Evolutionary conservation across 2,113 vertebrate genomes (phyloP).

Genomic region (Podilymbus podiceps): DNA sequence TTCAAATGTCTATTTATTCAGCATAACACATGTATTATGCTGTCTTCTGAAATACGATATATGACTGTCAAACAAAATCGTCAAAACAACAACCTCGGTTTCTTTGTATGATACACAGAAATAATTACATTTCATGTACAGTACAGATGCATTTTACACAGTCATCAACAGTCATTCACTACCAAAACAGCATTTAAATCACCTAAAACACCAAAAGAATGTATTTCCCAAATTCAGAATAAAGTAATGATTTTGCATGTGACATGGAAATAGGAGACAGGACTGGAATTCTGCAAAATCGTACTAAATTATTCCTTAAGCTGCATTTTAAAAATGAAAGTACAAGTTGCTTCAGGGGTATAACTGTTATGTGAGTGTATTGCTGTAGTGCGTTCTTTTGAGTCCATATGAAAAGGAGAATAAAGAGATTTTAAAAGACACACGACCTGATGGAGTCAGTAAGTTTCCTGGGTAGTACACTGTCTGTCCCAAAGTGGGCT

Average conservation of each 20-base stretch:
- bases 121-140: conserved; percentile 88
- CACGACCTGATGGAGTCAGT: neutral
- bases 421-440: conserved; percentile 7
- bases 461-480: neutral
- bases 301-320: conserved; percentile 59
- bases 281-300: conserved; percentile 56
- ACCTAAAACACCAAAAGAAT: conserved; percentile 78
- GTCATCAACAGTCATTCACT: conserved; percentile 79
- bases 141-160: conserved; percentile 88
- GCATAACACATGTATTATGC: conserved; percentile 78
- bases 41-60: conserved; percentile 79
- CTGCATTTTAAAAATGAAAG: conserved; percentile 52
- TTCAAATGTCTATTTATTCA: conserved; percentile 80
- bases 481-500: neutral
- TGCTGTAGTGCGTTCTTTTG: conserved; percentile 52
- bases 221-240: conserved; percentile 69
- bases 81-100: conserved; percentile 78
- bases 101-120: conserved; percentile 85
- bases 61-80: conserved; percentile 78
- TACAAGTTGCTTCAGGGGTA: conserved; percentile 50
- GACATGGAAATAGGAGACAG: conserved; percentile 46
- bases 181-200: conserved; percentile 81
- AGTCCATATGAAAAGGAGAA: conserved; percentile 8
- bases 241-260: conserved; percentile 59
- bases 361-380: conserved; percentile 55